Conservation (phyloP, 2,888 invertebrate species). For the Callosobruchus maculatus region DNA sequence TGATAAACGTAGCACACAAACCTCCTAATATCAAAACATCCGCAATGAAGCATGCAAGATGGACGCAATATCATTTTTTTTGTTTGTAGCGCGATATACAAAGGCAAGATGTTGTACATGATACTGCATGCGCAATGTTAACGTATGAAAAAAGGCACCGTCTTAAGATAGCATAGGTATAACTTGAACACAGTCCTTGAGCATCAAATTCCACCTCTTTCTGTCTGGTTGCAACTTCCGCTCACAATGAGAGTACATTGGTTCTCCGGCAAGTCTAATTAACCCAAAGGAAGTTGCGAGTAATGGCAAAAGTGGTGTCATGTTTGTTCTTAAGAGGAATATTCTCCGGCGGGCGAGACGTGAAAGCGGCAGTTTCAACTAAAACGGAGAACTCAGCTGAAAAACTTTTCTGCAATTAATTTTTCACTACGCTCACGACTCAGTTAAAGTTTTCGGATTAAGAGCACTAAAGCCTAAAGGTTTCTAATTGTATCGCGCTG, state of each 20-base stretch:
- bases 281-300: conserved; percentile 4
- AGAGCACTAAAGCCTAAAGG: conserved; percentile 22
- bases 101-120: no score
- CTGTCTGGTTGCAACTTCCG: not conserved
- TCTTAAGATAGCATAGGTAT: no score
- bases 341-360: conserved; percentile 4
- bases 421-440: conserved; percentile 24
- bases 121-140: no score
- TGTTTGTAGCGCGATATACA: no score
- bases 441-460: conserved; percentile 25
- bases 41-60: no score
- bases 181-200: no score
- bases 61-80: no score
- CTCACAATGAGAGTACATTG: not conserved
- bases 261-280: not conserved
- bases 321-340: conserved; percentile 7
- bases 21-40: no score
- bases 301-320: conserved; percentile 8
- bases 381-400: conserved; percentile 14
- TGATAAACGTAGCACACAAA: no score
- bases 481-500: conserved; percentile 20
- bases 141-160: no score
- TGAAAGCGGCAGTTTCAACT: conserved; percentile 13
- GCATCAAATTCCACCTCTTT: not conserved
- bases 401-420: conserved; percentile 26